Percentiles rank a stretch among this genome's conserved stretches.
These are phyloP conservation scores for Tipula confusa DNA, from an alignment of 2,888 invertebrate genomes.

Conservation along the genomic window DNA sequence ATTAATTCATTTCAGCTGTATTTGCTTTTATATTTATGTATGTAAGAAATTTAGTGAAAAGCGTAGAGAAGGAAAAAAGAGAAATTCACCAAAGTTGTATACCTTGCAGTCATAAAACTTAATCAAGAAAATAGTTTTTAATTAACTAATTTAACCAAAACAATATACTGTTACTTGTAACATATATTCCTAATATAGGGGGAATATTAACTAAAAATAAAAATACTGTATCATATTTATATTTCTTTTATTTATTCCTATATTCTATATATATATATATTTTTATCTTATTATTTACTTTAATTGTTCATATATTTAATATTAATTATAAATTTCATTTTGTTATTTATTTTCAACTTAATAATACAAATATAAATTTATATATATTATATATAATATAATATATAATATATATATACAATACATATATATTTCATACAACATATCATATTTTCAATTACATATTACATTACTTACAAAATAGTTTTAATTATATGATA, in stretches of 20 bases:
- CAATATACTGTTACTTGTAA: background rate
- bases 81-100: background rate
- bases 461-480: background rate
- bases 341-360: background rate
- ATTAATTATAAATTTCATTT: slow-evolving; percentile 5
- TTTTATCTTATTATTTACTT: background rate
- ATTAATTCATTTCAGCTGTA: background rate
- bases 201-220: background rate
- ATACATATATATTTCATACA: slow-evolving; percentile 7
- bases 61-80: background rate
- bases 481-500: background rate
- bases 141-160: background rate
- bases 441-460: background rate
- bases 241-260: background rate
- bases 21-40: background rate
- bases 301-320: background rate
- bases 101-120: background rate
- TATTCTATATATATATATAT: background rate
- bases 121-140: background rate
- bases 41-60: background rate
- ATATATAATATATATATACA: too few species aligned
- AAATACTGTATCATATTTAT: background rate
- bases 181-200: background rate
- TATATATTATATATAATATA: too few species aligned
- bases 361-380: background rate